Base-by-base conservation (phyloP, 2,797 vertebrate genomes). In the Nasua narica region DNA sequence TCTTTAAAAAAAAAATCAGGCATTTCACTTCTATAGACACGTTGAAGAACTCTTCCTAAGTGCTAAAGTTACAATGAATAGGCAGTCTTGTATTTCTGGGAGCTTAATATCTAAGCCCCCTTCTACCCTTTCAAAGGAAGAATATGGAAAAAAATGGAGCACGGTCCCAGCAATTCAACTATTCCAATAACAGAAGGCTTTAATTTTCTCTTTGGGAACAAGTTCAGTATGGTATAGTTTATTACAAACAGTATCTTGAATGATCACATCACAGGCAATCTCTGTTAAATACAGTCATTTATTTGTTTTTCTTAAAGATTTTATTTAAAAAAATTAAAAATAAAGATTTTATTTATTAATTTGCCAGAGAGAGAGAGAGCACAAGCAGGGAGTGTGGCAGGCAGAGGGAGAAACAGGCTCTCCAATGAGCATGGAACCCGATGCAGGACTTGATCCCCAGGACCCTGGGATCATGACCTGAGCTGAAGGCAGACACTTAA, bases 201-300 rank as follows among this genome's bases (percentile, higher is more conserved):
- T 97, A 10, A 99, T 99, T 98, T 99, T 99, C 97, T 99, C 99
- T 98, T 99, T 99, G 72, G 99, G 99, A 91, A 99, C 99, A 94
- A 99, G 96, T 95, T 99, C 99, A 19, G 99, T 99, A 98, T 99
- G 99, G 89, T 99, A 98, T 43, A 99, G 99, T 97, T 99, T 99
- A 98, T 99, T 99, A 97, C 99, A 99, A 99, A 99, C 99, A 18
- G 99, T 98, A 46, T 99, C 99, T 83, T 99, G 99, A 52, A 99
- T 99, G 40, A 99, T 99, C 93, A 99, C 99, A 1, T 99, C 99
- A 98, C 99, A 99, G 87, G 99, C 99, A 92, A 99, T 98, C 98
- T 99, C 99, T 58, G 99, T 99, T 91, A 99, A 99, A 97, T 99
- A 99, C 19, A 99, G 98, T 25, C 99, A 97, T 99, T 99, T 77